phyloP scores from a whole-genome alignment of 2,797 vertebrate species.

The Emys orbicularis region DNA sequence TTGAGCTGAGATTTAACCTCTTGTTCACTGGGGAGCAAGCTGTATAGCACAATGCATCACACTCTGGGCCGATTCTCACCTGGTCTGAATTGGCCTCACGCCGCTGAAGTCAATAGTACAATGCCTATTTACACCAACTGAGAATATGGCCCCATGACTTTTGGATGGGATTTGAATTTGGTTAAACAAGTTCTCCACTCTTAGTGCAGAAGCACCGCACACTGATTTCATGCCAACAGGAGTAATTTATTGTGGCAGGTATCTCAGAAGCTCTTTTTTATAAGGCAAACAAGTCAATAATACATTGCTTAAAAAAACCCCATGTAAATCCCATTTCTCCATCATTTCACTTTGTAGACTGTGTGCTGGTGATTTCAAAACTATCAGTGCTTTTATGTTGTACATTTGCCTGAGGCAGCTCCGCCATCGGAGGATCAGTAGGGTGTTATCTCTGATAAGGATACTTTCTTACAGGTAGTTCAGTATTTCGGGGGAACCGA shows the following conservation, averaged over 20 bases:
- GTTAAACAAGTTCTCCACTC: not conserved
- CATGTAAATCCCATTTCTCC: not conserved
- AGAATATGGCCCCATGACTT: not conserved
- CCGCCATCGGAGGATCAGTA: not conserved
- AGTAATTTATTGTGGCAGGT: not conserved
- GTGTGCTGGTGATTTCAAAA: not conserved
- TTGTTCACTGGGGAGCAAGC: not conserved
- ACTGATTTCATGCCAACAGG: not conserved
- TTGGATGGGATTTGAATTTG: not conserved
- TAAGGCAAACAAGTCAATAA: not conserved
- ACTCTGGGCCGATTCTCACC: not conserved
- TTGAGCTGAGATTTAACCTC: not conserved
- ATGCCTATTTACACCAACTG: not conserved
- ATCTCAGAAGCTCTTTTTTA: not conserved
- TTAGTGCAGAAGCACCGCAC: not conserved
- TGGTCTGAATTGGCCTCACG: not conserved
- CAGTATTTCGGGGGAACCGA: not conserved
- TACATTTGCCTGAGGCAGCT: rapidly evolving
- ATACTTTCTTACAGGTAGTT: not conserved
- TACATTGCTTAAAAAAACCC: not conserved
- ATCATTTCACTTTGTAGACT: not conserved
- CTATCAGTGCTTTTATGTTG: not conserved
- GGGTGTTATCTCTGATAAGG: not conserved
- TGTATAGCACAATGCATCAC: not conserved
- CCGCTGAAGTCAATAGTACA: not conserved